Base-by-base conservation (phyloP, 1,140 invertebrate species). In the Mycetomoellerius zeteki region DNA sequence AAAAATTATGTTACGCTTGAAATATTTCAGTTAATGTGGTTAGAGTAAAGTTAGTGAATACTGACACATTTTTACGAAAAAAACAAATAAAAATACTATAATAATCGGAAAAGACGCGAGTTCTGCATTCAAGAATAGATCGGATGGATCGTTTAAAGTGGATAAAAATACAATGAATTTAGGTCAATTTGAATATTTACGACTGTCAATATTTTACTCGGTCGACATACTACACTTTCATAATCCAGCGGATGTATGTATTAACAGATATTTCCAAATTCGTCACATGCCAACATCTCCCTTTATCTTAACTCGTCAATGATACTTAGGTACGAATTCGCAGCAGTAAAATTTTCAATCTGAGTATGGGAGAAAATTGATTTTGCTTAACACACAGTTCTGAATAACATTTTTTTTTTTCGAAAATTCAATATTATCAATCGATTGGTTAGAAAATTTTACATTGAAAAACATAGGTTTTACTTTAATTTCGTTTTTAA, bases 91-190 rank as follows among this genome's bases (percentile, higher is more conserved):
- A 65, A 16, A 21, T 21, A 73, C 43, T 43, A 12, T 43, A 43
- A 43, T 43, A 56, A 33, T 76, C 14, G 14, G 4, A 58, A 54
- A 5, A 76, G 5, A 21, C 12, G 19, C 3, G 30, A 30, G n/a
- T 37, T 76, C 6, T 6, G n/a, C 7, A 4, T 76, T 60, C 30
- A 24, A 76, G 14, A 56, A 60, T 60, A 76, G 6, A 60, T 47
- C 3, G 4, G 4, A 76, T 24, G 3, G 7, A 60, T 33, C 6
- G n/a, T 10, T 21, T 69, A 10, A 69, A 7, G 5, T 37, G n/a
- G 19, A 33, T 30, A 58, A 73, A 47, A 73, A 47, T 82, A 73
- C 47, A 16, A 19, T 19, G 4, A 43, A 82, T 47, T 30, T 82
- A 58, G 67, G 52, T 21, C 67, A 60, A 1, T 19, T 60, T 24